Conservation (phyloP, 2,797 vertebrate species). For the Leptodactylus fallax region DNA sequence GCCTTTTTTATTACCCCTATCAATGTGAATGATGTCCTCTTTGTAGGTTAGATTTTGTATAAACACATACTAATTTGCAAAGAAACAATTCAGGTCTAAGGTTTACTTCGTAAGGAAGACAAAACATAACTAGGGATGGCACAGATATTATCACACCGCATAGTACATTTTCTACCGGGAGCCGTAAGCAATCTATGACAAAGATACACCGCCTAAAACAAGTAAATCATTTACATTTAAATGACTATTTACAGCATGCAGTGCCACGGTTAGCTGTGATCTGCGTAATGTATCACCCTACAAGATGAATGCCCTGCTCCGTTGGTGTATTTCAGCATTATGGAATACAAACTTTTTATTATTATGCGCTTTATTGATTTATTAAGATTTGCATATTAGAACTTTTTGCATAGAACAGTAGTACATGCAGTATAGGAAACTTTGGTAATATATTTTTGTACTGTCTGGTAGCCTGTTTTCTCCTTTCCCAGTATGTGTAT, state of each 20-base stretch:
- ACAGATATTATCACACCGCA: background rate
- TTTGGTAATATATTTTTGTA: background rate
- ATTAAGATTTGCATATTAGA: background rate
- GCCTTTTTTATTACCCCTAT: constrained; percentile 51
- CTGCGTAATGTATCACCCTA: background rate
- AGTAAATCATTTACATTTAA: constrained; percentile 44
- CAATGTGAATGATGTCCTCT: constrained; percentile 66
- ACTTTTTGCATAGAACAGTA: background rate
- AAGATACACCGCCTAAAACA: constrained; percentile 14
- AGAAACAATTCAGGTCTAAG: constrained; percentile 2
- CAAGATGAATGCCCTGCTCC: background rate
- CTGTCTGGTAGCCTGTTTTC: background rate
- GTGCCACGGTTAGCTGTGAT: background rate
- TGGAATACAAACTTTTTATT: background rate
- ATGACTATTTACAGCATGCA: constrained; percentile 27
- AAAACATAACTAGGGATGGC: background rate
- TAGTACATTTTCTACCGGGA: background rate
- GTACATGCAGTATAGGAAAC: background rate
- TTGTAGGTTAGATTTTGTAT: constrained; percentile 60
- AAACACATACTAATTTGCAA: constrained; percentile 64
- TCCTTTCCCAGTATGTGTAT: background rate
- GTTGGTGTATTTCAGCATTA: background rate
- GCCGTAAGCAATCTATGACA: constrained; percentile 21
- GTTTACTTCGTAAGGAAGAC: constrained; percentile 20
- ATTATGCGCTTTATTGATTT: background rate